Base-by-base conservation (phyloP, 2,797 vertebrate genomes). In the Argyrosomus regius region DNA sequence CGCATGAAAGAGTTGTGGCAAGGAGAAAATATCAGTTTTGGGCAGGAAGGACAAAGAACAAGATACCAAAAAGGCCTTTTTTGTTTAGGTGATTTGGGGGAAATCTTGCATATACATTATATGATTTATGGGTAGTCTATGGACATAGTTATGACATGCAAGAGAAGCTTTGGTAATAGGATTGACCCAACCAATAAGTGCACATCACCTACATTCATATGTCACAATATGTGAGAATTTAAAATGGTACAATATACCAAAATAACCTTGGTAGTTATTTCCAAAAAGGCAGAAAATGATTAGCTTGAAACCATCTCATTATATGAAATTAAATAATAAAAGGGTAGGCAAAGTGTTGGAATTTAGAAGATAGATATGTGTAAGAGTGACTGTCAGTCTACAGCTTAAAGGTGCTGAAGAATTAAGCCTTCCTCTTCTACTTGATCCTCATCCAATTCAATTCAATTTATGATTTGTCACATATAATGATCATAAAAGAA, bases 391-490 rank as follows among this genome's bases (percentile, higher is more conserved):
- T 58, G 45, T 56, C 16, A 12, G 31, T 52, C 39, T 31, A 5
- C 54, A 57, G 39, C 50, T 82, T 72, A 61, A 75, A 56, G 24
- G 58, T 65, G 35, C 39, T 45, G 24, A 68, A 22, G 31, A 64
- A 49, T 68, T 82, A 59, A 76, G 20, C 10, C 53, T 22, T 56
- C 6, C 35, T 58, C 11, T 65, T 66, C 16, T 11, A 35, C 20
- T 1, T 68, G n/a, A 22, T 59, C 17, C 28, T 46, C 14, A 60
- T 68, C 26, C 8, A 39, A 39, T 39, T 9, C 2, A 39, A 9
- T 39, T 39, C 35, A 39, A 39, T 39, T 39, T 9, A 39, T 39
- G 8, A 9, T 39, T 39, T 39, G 35, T 39, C 35, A 39, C 35
- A 39, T 39, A 39, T 39, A 39, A 39, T 39, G 8, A 39, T 39